Percentiles rank a stretch among this genome's conserved stretches.
Conservation (phyloP, 2,797 vertebrate genomes). For the Tapirus indicus region DNA sequence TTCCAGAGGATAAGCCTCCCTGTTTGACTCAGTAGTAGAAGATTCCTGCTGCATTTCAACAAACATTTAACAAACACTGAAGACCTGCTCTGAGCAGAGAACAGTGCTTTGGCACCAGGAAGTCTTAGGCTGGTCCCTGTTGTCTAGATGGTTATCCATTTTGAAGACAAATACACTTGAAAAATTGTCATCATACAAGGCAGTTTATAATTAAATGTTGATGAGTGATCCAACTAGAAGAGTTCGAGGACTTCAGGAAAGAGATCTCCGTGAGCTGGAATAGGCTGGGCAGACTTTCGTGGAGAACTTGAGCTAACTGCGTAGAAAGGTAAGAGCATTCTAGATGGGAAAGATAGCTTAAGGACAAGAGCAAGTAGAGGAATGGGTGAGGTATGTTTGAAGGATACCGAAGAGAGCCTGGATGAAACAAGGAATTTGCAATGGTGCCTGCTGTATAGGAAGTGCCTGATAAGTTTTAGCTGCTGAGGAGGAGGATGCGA, state of each 20-base stretch:
- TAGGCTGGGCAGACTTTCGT: not conserved
- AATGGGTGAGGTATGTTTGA: not conserved
- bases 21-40: not conserved
- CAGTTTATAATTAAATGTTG: slow-evolving; percentile 9
- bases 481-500: not conserved
- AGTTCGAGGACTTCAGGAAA: slow-evolving; percentile 15
- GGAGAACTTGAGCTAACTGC: not conserved
- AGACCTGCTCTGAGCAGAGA: not conserved
- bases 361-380: not conserved
- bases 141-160: not conserved
- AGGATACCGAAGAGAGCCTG: not conserved
- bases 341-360: not conserved
- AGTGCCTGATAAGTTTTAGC: not conserved
- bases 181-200: not conserved
- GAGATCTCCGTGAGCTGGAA: not conserved
- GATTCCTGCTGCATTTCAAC: not conserved
- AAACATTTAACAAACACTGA: not conserved
- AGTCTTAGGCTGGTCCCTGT: not conserved
- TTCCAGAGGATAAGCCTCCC: slow-evolving; percentile 30
- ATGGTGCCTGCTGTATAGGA: not conserved
- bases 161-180: slow-evolving; percentile 48
- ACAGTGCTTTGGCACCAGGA: not conserved
- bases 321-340: not conserved
- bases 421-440: not conserved
- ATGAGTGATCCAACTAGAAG: not conserved